Conservation (phyloP, 2,797 vertebrate species). For the Taenioides sp. region DNA sequence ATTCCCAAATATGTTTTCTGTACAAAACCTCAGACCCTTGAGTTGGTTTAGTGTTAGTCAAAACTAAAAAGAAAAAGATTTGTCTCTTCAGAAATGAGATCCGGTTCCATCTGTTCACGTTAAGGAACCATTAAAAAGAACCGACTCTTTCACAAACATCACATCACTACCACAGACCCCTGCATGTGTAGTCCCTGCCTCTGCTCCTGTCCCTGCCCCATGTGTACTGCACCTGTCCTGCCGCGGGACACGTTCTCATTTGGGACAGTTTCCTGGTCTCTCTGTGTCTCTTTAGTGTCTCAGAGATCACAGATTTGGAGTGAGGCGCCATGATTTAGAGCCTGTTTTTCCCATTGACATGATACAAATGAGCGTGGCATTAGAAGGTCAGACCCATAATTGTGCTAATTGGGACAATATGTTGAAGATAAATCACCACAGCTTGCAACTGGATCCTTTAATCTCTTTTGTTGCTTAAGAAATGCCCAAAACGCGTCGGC, state of each 20-base stretch:
- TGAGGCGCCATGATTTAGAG: conserved; percentile 77
- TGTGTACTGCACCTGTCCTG: conserved; percentile 8
- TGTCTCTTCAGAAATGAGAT: too few species aligned
- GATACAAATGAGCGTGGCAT: conserved; percentile 80
- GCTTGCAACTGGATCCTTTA: conserved; percentile 20
- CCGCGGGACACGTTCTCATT: conserved; percentile 10
- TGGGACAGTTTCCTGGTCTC: conserved; percentile 23
- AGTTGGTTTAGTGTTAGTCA: too few species aligned
- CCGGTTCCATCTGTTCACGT: too few species aligned
- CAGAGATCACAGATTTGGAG: conserved; percentile 36
- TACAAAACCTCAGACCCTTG: too few species aligned
- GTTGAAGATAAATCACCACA: conserved; percentile 62
- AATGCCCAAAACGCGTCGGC: conserved; percentile 11
- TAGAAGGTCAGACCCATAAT: conserved; percentile 79
- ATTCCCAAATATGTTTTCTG: too few species aligned
- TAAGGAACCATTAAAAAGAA: too few species aligned
- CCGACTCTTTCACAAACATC: too few species aligned
- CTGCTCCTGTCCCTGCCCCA: neutral
- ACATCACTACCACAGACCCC: too few species aligned
- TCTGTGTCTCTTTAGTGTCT: conserved; percentile 39
- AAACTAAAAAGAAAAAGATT: too few species aligned
- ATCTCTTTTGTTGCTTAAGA: conserved; percentile 19
- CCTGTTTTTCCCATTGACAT: conserved; percentile 69
- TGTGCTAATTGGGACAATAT: conserved; percentile 76
- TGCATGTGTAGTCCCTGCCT: neutral